Evolutionary conservation across 2,113 vertebrate species (phyloP).

Genomic region (Capreolus pygargus): DNA sequence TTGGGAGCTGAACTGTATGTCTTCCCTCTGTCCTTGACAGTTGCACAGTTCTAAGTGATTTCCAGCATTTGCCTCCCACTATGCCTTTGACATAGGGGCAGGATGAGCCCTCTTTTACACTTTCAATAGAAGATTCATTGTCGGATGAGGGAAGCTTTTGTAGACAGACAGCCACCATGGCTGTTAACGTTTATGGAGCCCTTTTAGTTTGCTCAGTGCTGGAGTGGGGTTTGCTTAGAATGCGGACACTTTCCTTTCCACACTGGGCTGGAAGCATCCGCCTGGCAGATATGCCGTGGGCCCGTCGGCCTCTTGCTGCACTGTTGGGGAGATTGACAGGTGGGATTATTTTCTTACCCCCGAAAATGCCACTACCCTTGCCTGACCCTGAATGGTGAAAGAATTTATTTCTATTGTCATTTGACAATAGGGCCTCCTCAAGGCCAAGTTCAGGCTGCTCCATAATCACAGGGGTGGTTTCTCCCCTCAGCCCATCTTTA

Average conservation of each 20-base stretch:
- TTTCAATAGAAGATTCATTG: neutral
- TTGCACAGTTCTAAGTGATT: neutral
- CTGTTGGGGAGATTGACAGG: neutral
- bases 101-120: neutral
- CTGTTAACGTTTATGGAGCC: neutral
- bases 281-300: neutral
- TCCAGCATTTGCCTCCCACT: neutral
- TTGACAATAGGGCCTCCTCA: constrained; percentile 69
- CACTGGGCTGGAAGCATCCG: neutral
- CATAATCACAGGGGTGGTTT: constrained; percentile 75
- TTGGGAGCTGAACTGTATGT: neutral
- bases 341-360: constrained; percentile 44
- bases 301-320: neutral
- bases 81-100: neutral
- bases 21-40: neutral
- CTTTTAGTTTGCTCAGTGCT: neutral
- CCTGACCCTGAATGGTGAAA: constrained; percentile 64
- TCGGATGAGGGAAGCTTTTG: neutral
- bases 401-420: constrained; percentile 69
- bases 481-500: constrained; percentile 74
- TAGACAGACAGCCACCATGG: neutral
- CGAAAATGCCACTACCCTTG: constrained; percentile 38
- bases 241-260: neutral
- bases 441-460: constrained; percentile 75
- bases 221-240: neutral